Conservation (phyloP, 2,888 invertebrate genomes). For the Gymnoscelis rufifasciata region DNA sequence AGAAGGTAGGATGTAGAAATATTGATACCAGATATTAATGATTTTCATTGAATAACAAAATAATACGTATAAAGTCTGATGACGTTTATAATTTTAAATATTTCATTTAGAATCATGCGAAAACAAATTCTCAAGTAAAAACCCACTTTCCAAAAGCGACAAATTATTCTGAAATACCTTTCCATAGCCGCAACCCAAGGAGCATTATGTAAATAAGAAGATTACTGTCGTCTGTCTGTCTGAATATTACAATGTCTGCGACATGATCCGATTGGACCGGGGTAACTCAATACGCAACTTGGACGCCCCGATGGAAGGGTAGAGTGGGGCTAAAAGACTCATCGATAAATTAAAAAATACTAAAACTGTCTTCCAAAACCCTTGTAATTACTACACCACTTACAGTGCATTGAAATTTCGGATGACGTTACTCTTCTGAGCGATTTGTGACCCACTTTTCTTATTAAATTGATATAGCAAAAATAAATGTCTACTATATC, state of each 20-base stretch:
- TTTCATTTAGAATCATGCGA: neutral
- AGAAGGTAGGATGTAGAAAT: no score
- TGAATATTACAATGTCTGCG: slow-evolving; percentile 57
- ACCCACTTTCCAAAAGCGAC: slow-evolving; percentile 5
- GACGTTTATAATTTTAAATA: no score
- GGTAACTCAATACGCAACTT: slow-evolving; percentile 75
- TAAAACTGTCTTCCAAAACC: no score
- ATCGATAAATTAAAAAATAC: neutral
- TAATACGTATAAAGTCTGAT: no score
- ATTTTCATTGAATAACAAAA: no score
- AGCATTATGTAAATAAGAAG: slow-evolving; percentile 67
- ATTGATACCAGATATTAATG: no score
- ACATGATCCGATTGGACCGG: slow-evolving; percentile 61
- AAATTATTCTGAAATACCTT: slow-evolving; percentile 15
- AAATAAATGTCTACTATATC: no score
- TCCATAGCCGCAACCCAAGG: slow-evolving; percentile 35
- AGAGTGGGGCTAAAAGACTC: neutral
- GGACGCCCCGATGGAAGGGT: slow-evolving; percentile 44
- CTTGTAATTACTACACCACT: no score
- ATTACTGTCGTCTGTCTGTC: slow-evolving; percentile 53
- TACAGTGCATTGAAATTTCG: no score
- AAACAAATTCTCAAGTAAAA: slow-evolving; percentile 1
- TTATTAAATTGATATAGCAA: no score
- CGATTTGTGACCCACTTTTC: no score
- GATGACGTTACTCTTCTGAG: no score